Base-by-base conservation (phyloP, 1,140 invertebrate genomes). In the Macrobrachium nipponense region DNA sequence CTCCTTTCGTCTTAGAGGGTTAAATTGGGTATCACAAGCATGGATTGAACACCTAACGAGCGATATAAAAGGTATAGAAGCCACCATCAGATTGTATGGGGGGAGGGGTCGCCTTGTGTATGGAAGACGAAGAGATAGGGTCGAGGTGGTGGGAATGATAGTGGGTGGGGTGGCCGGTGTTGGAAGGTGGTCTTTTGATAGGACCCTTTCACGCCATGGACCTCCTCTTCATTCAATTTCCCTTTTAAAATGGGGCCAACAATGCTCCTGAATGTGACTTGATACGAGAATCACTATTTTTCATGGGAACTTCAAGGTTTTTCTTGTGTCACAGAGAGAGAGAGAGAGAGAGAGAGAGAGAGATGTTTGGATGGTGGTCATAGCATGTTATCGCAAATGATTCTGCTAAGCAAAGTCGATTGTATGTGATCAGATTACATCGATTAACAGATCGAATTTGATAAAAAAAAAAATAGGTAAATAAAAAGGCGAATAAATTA, bases 181-280 rank as follows among this genome's bases (percentile, higher is more conserved):
- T 7, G 17, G 73, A 10, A 36, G 51, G 51, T 51, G 51, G 73
- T n/a, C 73, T 17, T 51, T 51, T 77, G 51, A 60, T 59, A 59
- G 23, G 18, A 2, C 14, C 44, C 51, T 77, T 60, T 60, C 44
- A 77, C 20, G 18, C 18, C 75, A 17, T 5, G 15, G 44, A 10
- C 27, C 59, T 23, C 51, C 75, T 77, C 43, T 51, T 23, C 75
- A n/a, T 23, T 77, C 75, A 76, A 76, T 76, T 76, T 76, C 20
- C 51, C 73, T 51, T 76, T 76, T 76, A 18, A 76, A 51, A 76
- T 36, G 51, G 51, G 7, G 12, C 51, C 51, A 51, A 76, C 43
- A 43, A 18, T 11, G 12, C 36, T 51, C 73, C n/a, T 43, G 43
- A 76, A 36, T 15, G 73, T 18, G 73, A 51, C 73, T 18, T 51